These are phyloP conservation scores for Drosophila mauritiana DNA, from an alignment of 1,140 invertebrate species.

Conservation along the genomic window DNA sequence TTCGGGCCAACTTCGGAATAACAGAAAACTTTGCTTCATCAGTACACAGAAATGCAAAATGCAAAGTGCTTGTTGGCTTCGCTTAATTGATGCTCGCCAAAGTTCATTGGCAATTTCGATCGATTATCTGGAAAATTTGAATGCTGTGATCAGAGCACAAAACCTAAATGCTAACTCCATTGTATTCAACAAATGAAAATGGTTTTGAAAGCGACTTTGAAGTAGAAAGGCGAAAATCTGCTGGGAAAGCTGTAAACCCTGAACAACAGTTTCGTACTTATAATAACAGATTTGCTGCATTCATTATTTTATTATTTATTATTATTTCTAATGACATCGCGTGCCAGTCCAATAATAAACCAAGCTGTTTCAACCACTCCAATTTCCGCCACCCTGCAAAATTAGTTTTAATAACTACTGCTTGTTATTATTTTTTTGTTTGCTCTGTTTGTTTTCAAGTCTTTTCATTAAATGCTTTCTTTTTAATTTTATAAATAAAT, in stretches of 20 bases:
- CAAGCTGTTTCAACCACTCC: neutral
- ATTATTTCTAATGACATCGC: constrained; percentile 67
- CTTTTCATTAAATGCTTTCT: neutral
- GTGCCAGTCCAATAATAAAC: constrained; percentile 30
- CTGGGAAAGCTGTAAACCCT: too few relatives aligned
- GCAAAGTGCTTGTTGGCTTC: constrained; percentile 30
- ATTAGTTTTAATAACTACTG: constrained; percentile 40
- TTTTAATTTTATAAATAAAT: neutral
- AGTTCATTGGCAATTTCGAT: constrained; percentile 9
- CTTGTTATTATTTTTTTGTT: constrained; percentile 6
- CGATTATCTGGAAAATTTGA: constrained; percentile 5
- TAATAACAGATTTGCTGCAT: constrained; percentile 45
- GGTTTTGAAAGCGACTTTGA: neutral
- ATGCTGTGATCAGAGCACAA: too few relatives aligned
- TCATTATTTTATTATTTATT: constrained; percentile 57
- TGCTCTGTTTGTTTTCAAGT: neutral
- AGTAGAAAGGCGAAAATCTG: neutral
- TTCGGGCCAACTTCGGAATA: constrained; percentile 35
- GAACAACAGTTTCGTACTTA: neutral
- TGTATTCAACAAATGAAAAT: neutral
- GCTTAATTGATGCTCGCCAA: constrained; percentile 30
- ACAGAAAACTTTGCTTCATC: constrained; percentile 42
- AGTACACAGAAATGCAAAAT: constrained; percentile 30
- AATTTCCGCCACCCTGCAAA: constrained; percentile 7
- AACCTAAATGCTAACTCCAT: neutral